phyloP scores from a whole-genome alignment of 2,797 vertebrate species.

The Pantherophis alleghaniensis region DNA sequence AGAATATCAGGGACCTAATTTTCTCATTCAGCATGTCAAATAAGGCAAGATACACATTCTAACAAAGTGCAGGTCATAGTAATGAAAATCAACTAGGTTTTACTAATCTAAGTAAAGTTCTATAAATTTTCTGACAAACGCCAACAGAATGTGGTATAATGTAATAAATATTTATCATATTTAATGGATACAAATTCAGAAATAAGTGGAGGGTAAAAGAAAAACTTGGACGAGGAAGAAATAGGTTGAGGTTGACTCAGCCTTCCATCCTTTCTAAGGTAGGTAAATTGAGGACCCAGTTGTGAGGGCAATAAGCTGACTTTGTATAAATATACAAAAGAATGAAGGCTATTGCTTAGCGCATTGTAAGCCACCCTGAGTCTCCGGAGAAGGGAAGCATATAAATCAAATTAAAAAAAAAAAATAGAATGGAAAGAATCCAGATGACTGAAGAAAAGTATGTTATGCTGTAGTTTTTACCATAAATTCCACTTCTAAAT shows the following conservation, averaged over 20 bases:
- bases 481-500: not conserved
- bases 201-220: not conserved
- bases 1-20: not conserved
- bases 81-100: not conserved
- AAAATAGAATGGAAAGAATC: not conserved
- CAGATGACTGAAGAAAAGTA: not conserved
- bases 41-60: not conserved
- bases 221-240: not conserved
- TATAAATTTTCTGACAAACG: not conserved
- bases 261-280: no score
- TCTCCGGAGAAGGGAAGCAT: no score
- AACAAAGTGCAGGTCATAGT: not conserved
- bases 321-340: no score
- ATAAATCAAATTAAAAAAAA: no score
- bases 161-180: not conserved
- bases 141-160: not conserved
- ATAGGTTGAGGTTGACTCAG: not conserved
- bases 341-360: no score
- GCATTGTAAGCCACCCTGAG: no score
- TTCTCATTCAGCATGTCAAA: not conserved
- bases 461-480: not conserved
- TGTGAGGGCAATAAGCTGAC: no score
- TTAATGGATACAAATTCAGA: not conserved
- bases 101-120: not conserved
- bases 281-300: no score